Evolutionary conservation across 2,888 invertebrate genomes (phyloP).

Genomic region (Lomographa bimaculata): DNA sequence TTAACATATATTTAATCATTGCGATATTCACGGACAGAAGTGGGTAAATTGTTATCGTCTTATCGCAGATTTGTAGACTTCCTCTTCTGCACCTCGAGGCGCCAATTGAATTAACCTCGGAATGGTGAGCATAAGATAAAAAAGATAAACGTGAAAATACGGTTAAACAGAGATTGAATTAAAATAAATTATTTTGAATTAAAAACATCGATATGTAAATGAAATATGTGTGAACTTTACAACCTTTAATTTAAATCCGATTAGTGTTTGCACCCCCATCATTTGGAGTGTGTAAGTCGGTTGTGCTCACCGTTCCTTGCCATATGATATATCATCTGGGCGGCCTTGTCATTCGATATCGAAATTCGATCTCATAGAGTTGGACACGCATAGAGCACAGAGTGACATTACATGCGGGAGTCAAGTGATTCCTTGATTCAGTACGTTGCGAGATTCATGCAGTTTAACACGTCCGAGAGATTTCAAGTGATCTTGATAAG

Average conservation of each 20-base stretch:
- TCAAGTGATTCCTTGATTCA: conserved; percentile 50
- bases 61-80: conserved; percentile 3
- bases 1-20: conserved; percentile 34
- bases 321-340: conserved; percentile 76
- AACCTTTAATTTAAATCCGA: conserved; percentile 43
- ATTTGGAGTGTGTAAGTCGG: conserved; percentile 48
- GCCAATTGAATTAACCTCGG: conserved; percentile 24
- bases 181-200: too few species aligned
- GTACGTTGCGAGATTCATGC: conserved; percentile 50
- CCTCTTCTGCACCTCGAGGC: conserved; percentile 4
- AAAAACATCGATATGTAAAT: too few species aligned
- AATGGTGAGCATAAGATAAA: conserved; percentile 13
- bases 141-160: too few species aligned
- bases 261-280: conserved; percentile 37
- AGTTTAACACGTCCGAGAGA: conserved; percentile 53
- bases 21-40: conserved; percentile 18
- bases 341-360: conserved; percentile 73
- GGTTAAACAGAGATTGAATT: conserved; percentile 47
- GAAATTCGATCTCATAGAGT: conserved; percentile 63
- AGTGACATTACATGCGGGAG: conserved; percentile 58
- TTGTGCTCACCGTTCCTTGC: conserved; percentile 71
- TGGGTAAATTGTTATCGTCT: conserved; percentile 9
- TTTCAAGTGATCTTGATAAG: conserved; percentile 26
- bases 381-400: conserved; percentile 65
- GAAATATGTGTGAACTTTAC: too few species aligned